Conservation (phyloP, 2,888 invertebrate species). For the Napeogenes inachia region DNA sequence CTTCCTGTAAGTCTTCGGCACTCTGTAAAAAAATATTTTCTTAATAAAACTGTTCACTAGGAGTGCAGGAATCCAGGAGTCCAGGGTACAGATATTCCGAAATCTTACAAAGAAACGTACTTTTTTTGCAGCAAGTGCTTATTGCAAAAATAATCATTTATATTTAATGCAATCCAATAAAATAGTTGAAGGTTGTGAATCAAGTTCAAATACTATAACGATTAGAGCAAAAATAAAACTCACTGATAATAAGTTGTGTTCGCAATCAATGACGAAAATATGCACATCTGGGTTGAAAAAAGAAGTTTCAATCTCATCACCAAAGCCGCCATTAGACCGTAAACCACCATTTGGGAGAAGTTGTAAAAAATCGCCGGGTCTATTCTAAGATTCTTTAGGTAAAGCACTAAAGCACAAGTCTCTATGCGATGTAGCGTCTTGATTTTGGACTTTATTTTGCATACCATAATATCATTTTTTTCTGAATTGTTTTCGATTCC, state of each 20-base stretch:
- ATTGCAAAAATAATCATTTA: no score
- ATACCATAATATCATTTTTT: constrained; percentile 39
- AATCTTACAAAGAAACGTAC: no score
- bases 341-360: constrained; percentile 83
- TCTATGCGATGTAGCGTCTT: constrained; percentile 20
- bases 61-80: no score
- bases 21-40: constrained; percentile 21
- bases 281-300: constrained; percentile 86
- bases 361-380: constrained; percentile 82
- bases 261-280: constrained; percentile 82
- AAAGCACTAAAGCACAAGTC: constrained; percentile 34
- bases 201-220: no score
- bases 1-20: constrained; percentile 29
- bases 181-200: no score
- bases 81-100: no score
- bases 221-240: constrained; percentile 33
- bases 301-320: constrained; percentile 88
- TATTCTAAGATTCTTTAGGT: constrained; percentile 52
- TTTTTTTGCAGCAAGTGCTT: no score
- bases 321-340: constrained; percentile 83
- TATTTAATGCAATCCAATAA: no score
- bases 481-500: constrained; percentile 72
- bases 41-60: neutral
- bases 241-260: constrained; percentile 76
- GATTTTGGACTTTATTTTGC: constrained; percentile 37